Base-by-base conservation (phyloP, 2,113 vertebrate species). In the Chamaea fasciata region DNA sequence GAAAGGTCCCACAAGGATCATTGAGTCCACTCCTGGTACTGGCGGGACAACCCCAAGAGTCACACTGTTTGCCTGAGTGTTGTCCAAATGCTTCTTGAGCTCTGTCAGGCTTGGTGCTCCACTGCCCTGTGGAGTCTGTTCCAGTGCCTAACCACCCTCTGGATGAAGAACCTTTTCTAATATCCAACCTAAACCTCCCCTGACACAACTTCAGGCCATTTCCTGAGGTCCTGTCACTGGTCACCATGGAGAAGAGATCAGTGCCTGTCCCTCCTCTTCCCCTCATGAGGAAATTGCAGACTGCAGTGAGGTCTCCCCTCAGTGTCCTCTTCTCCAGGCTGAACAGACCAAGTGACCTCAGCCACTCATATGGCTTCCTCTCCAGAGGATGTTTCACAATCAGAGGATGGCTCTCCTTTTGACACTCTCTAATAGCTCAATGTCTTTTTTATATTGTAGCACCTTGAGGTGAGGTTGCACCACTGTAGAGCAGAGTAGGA, bases 31-130 rank as follows among this genome's bases (percentile, higher is more conserved):
- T 41, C 22, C 14, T 69, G 16, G 21, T 76, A 41, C 39, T 62
- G n/a, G 31, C 9, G 20, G n/a, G 11, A 31, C 47, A 55, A 31
- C 10, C 4, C 14, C 17, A 47, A 13, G 11, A 76, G 41, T 57
- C 11, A 41, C 24, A 18, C 5, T 0, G 0, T 9, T 30, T 41
- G 10, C 39, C 24, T 0, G 0, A 41, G 55, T 0, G 0, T 68
- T 53, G 16, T 60, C 24, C 11, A 31, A 22, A 27, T 0, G 2
- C 30, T 17, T 26, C 62, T 41, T 47, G 39, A 53, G 0, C 30
- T 68, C 37, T 60, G 46, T 39, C 28, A 44, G 37, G 13, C 16
- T 41, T 35, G 17, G 9, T 86, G 27, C 53, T 50, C 14, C 23
- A 14, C 20, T 82, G 3, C 39, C 2, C 16, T 30, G 33, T 0